A percentile compares a stretch with the other conserved stretches of the same genome.
These are phyloP conservation scores for Guaruba guarouba DNA, from an alignment of 2,113 vertebrate species.

Conservation along the genomic window DNA sequence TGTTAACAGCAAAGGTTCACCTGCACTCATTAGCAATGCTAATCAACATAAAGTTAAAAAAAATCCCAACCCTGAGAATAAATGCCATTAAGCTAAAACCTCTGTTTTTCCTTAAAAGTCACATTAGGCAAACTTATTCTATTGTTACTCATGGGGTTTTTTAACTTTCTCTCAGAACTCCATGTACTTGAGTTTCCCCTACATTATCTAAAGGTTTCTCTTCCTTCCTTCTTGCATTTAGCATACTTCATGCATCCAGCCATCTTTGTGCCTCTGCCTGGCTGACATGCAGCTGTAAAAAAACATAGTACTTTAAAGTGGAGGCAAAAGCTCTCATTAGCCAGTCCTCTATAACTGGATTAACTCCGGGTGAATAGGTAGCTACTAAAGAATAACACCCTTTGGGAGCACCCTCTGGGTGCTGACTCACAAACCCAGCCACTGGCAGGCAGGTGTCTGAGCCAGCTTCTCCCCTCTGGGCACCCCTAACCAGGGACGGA, in stretches of 20 bases:
- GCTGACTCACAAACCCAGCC: not conserved
- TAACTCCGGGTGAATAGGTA: no score
- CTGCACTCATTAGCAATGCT: not conserved
- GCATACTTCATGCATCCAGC: rapidly evolving
- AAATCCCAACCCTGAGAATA: not conserved
- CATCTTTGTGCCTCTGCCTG: not conserved
- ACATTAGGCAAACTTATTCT: not conserved
- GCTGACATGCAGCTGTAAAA: not conserved
- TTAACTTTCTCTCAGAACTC: not conserved
- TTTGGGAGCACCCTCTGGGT: not conserved
- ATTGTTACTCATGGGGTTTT: not conserved
- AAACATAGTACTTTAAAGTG: not conserved
- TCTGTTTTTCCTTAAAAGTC: not conserved
- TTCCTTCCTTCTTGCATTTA: not conserved
- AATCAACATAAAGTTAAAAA: not conserved
- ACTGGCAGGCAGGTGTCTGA: not conserved
- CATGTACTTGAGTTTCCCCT: not conserved
- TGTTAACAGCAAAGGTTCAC: not conserved
- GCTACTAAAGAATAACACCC: not conserved
- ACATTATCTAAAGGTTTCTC: not conserved
- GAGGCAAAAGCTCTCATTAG: not conserved
- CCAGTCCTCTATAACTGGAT: not conserved
- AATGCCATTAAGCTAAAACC: not conserved
- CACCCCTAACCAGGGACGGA: not conserved
- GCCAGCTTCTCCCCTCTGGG: not conserved